Evolutionary conservation across 2,888 invertebrate genomes (phyloP).

Genomic region (Tipula confusa): DNA sequence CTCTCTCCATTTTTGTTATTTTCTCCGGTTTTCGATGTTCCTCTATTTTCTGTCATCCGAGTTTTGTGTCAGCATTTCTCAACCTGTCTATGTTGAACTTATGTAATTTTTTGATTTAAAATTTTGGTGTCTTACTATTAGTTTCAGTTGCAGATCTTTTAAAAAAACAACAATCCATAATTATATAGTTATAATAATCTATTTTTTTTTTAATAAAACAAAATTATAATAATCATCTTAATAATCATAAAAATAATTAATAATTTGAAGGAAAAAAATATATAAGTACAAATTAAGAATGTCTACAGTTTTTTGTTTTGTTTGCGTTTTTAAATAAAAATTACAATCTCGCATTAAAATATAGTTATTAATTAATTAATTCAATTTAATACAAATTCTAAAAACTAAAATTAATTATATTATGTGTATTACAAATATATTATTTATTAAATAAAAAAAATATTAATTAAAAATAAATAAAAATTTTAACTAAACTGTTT

Average conservation of each 20-base stretch:
- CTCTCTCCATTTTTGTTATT: too few relatives aligned
- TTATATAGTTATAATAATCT: background rate
- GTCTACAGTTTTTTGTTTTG: conserved; percentile 16
- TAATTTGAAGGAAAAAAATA: background rate
- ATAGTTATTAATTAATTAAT: background rate
- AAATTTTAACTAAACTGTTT: background rate
- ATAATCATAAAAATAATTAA: conserved; percentile 7
- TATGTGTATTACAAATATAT: background rate
- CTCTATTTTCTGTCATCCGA: too few relatives aligned
- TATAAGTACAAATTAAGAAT: conserved; percentile 20
- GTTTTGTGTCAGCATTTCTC: too few relatives aligned
- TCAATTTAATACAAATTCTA: conserved; percentile 20
- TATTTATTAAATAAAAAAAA: background rate
- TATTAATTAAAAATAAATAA: background rate
- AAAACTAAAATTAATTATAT: background rate
- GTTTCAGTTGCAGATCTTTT: too few relatives aligned
- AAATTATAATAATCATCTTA: background rate
- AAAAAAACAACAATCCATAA: background rate
- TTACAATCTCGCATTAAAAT: background rate
- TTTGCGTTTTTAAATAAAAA: background rate
- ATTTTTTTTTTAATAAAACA: background rate
- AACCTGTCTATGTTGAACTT: too few relatives aligned
- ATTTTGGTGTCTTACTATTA: too few relatives aligned
- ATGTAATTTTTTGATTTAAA: too few relatives aligned
- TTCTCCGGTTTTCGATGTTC: too few relatives aligned